A percentile compares a stretch with the other conserved stretches of the same genome.
These are phyloP conservation scores for Elysia chlorotica DNA, from an alignment of 1,140 invertebrate species.

Conservation along the genomic window DNA sequence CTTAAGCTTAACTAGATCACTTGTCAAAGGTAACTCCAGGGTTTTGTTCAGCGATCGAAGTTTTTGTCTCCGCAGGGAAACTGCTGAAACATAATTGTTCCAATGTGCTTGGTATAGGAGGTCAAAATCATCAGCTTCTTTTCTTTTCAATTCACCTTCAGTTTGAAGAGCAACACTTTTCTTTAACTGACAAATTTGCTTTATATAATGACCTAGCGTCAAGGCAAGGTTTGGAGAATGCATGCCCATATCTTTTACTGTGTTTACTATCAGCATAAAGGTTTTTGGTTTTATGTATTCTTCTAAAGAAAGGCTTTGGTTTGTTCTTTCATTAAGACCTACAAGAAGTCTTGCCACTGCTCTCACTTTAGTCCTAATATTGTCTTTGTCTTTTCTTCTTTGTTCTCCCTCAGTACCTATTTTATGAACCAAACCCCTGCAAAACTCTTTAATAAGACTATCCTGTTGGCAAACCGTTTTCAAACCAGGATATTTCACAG, in stretches of 20 bases:
- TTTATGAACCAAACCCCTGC: background rate
- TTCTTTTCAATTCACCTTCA: background rate
- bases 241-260: slow-evolving; percentile 6
- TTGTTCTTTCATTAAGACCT: slow-evolving; percentile 8
- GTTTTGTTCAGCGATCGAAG: slow-evolving; percentile 16
- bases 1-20: slow-evolving; percentile 12
- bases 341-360: slow-evolving; percentile 5
- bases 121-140: slow-evolving; percentile 10
- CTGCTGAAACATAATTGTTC: slow-evolving; percentile 21
- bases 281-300: background rate
- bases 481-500: slow-evolving; percentile 8
- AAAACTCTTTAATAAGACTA: slow-evolving; percentile 19
- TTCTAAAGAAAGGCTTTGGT: background rate
- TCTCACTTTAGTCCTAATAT: slow-evolving; percentile 21
- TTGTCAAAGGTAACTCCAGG: slow-evolving; percentile 4
- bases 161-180: slow-evolving; percentile 1
- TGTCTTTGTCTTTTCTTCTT: slow-evolving; percentile 19
- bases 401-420: slow-evolving; percentile 17
- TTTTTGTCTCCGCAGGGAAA: slow-evolving; percentile 7
- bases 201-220: slow-evolving; percentile 20
- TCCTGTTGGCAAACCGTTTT: slow-evolving; percentile 15
- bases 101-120: slow-evolving; percentile 15
- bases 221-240: slow-evolving; percentile 18
- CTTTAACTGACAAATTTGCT: slow-evolving; percentile 20
- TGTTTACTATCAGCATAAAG: background rate